These are phyloP conservation scores for Prosopocoilus inquinatus DNA, from an alignment of 2,888 invertebrate genomes.

Conservation along the genomic window DNA sequence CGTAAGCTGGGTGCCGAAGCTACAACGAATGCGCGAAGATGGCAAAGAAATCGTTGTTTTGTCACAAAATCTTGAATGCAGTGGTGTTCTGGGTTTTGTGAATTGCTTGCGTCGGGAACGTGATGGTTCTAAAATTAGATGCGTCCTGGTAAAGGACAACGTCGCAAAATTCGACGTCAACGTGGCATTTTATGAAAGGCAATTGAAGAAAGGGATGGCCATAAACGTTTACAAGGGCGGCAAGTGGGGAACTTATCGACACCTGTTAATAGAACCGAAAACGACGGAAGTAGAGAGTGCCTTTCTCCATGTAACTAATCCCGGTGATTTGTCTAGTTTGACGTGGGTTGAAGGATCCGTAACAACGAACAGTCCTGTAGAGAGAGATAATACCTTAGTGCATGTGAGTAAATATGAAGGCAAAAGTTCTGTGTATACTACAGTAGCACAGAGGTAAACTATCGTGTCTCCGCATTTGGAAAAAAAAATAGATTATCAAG, in stretches of 20 bases:
- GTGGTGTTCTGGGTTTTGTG: conserved; percentile 82
- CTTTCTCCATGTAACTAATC: conserved; percentile 71
- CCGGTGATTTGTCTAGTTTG: conserved; percentile 84
- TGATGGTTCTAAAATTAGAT: conserved; percentile 56
- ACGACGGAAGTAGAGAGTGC: conserved; percentile 62
- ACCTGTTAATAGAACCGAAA: conserved; percentile 62
- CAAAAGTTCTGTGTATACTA: background rate
- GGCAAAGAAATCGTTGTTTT: conserved; percentile 55
- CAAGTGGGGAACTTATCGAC: conserved; percentile 71
- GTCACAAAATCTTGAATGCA: conserved; percentile 64
- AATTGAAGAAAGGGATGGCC: conserved; percentile 70
- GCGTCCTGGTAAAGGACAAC: conserved; percentile 56
- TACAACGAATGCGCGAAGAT: conserved; percentile 27
- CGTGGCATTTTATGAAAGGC: conserved; percentile 63
- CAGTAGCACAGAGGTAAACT: too few species aligned
- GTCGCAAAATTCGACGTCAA: conserved; percentile 67
- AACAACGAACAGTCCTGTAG: conserved; percentile 14
- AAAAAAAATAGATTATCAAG: too few species aligned
- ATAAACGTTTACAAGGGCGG: conserved; percentile 72
- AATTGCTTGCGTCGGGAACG: conserved; percentile 82
- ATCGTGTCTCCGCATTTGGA: too few species aligned
- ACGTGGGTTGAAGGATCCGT: conserved; percentile 75
- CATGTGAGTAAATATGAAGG: conserved; percentile 20
- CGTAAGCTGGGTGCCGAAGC: background rate
- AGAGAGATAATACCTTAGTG: conserved; percentile 28